These are phyloP conservation scores for Turritopsis dohrnii DNA, from an alignment of 30 jellyfish, hydroid and myxozoan genomes.

Conservation along the genomic window DNA sequence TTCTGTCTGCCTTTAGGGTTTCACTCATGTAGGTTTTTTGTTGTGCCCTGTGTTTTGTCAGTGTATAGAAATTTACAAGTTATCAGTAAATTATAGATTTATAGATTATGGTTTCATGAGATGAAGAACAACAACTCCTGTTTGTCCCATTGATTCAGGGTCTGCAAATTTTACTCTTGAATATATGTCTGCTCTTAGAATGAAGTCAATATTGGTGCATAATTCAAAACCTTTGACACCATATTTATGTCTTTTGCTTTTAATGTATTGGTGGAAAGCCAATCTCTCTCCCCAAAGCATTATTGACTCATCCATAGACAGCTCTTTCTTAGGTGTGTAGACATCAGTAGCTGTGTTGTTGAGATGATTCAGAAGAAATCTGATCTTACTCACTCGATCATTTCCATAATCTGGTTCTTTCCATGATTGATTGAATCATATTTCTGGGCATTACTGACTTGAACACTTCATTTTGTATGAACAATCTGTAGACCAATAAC, in stretches of 20 bases:
- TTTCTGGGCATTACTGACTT: conserved; percentile 22
- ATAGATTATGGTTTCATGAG: not conserved
- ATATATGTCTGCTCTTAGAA: conserved; percentile 7
- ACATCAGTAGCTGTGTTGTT: conserved; percentile 19
- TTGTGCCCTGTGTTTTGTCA: not conserved
- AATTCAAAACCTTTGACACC: conserved; percentile 31
- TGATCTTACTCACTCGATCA: conserved; percentile 23
- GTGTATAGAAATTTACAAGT: too few species aligned
- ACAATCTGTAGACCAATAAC: conserved; percentile 28
- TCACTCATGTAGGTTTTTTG: not conserved
- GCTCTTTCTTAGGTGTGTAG: conserved; percentile 30
- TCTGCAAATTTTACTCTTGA: not conserved
- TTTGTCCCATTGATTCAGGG: not conserved
- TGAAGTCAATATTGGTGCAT: conserved; percentile 20
- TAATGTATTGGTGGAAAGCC: conserved; percentile 30
- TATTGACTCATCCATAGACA: conserved; percentile 42
- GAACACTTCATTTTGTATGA: conserved; percentile 16
- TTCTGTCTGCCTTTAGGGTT: not conserved
- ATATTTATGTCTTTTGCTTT: conserved; percentile 30
- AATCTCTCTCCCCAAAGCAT: conserved; percentile 44
- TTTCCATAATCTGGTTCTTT: not conserved
- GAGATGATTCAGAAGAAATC: conserved; percentile 26
- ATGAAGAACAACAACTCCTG: not conserved
- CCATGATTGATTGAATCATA: conserved; percentile 20
- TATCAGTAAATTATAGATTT: not conserved